Percentiles rank a stretch among this genome's conserved stretches.
Conservation (phyloP, 2,113 vertebrate genomes). For the Macquaria australasica region DNA sequence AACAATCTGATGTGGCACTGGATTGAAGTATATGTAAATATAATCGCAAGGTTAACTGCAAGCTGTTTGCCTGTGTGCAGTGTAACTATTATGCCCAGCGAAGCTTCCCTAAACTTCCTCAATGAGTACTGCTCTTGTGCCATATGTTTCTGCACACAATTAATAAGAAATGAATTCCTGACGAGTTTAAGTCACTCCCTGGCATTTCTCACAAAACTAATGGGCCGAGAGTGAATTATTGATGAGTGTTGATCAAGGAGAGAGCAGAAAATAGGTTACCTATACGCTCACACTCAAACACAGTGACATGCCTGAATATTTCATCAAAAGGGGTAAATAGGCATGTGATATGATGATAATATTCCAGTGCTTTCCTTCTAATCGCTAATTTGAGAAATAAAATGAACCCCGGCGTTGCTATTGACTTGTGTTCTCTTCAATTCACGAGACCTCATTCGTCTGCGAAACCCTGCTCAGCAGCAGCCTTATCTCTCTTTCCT, state of each 20-base stretch:
- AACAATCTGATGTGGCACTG: conserved; percentile 26
- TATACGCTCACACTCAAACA: conserved; percentile 59
- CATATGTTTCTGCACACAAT: conserved; percentile 46
- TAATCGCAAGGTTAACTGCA: conserved; percentile 57
- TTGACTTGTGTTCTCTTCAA: conserved; percentile 55
- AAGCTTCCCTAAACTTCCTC: conserved; percentile 43
- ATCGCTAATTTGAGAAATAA: conserved; percentile 65
- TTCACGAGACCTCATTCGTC: conserved; percentile 49
- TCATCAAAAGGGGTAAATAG: conserved; percentile 75
- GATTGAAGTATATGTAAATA: conserved; percentile 60
- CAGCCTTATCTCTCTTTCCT: conserved; percentile 62
- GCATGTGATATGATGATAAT: conserved; percentile 61
- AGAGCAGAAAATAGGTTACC: conserved; percentile 75
- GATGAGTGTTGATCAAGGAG: conserved; percentile 79
- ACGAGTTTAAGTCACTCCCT: conserved; percentile 57
- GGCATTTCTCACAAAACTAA: conserved; percentile 72
- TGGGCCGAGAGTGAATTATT: conserved; percentile 78
- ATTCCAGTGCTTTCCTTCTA: conserved; percentile 39
- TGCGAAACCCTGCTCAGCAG: conserved; percentile 36
- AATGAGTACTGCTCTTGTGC: conserved; percentile 31
- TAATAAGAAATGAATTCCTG: conserved; percentile 71
- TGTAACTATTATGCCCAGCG: conserved; percentile 37
- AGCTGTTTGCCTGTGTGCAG: conserved; percentile 42
- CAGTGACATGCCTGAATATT: conserved; percentile 69
- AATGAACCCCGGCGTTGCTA: conserved; percentile 56